A percentile compares a stretch with the other conserved stretches of the same genome.
phyloP scores from a whole-genome alignment of 23 tunicate genomes.

The Styela clava region DNA sequence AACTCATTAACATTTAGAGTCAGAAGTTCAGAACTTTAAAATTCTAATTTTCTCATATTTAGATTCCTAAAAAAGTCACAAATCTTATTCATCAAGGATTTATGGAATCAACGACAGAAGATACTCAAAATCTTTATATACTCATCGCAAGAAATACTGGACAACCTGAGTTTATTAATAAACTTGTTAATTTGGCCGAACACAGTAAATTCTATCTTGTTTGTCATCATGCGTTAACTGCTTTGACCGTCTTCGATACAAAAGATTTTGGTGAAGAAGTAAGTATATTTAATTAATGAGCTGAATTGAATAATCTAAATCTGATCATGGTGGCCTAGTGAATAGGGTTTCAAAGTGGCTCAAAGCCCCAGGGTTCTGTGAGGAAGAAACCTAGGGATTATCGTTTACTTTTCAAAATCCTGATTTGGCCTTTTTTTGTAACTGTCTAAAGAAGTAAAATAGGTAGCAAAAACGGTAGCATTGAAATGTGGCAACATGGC shows the following conservation, averaged over 20 bases:
- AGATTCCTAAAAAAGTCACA: slow-evolving; percentile 55
- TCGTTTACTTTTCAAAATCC: too few relatives aligned
- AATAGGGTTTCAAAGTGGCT: background rate
- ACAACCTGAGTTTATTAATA: slow-evolving; percentile 63
- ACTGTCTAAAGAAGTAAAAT: too few relatives aligned
- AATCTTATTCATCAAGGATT: slow-evolving; percentile 55
- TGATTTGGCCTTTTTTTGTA: too few relatives aligned
- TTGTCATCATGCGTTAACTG: slow-evolving; percentile 76
- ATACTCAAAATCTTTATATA: slow-evolving; percentile 70
- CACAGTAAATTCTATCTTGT: slow-evolving; percentile 65
- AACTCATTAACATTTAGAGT: too few relatives aligned
- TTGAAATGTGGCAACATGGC: too few relatives aligned
- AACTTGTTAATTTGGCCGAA: slow-evolving; percentile 62
- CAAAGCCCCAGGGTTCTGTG: too few relatives aligned
- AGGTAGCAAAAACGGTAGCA: too few relatives aligned
- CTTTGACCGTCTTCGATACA: slow-evolving; percentile 49
- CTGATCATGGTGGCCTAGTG: background rate
- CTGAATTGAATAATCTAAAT: background rate
- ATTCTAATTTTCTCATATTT: too few relatives aligned
- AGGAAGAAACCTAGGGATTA: too few relatives aligned
- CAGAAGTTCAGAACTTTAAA: too few relatives aligned
- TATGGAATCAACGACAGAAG: slow-evolving; percentile 56
- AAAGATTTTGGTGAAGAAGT: slow-evolving; percentile 38
- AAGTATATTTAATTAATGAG: background rate
- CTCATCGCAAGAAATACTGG: slow-evolving; percentile 77